These are phyloP conservation scores for Spialia ferax DNA, from an alignment of 2,888 invertebrate genomes.

Conservation along the genomic window DNA sequence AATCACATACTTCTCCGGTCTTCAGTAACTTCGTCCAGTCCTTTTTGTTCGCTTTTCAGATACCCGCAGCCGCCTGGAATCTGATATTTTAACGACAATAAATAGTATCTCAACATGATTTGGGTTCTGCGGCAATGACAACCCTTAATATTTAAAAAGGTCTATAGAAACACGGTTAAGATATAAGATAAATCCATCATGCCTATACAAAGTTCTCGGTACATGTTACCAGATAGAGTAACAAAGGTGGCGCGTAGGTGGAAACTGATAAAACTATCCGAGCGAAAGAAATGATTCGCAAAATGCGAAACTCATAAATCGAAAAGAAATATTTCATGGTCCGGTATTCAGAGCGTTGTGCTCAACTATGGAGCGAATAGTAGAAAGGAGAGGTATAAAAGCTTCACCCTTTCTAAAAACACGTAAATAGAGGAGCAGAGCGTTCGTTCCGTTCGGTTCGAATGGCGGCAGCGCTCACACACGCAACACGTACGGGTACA, in stretches of 20 bases:
- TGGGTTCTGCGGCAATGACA: neutral
- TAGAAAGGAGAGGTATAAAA: conserved; percentile 84
- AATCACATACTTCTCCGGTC: too few species aligned
- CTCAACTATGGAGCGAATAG: conserved; percentile 78
- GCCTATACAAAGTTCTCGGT: neutral
- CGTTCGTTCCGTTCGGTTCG: conserved; percentile 67
- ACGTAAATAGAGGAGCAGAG: conserved; percentile 78
- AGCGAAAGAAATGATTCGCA: conserved; percentile 66
- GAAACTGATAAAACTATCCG: conserved; percentile 66
- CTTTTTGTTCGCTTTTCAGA: conserved; percentile 17
- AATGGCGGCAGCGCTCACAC: conserved; percentile 70
- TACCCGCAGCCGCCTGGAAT: neutral
- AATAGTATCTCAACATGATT: conserved; percentile 5
- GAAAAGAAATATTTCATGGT: conserved; percentile 78
- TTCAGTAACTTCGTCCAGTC: neutral
- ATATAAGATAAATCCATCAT: conserved; percentile 1
- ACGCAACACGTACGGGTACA: conserved; percentile 52
- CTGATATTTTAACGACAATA: conserved; percentile 12
- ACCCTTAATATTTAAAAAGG: neutral
- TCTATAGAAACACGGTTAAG: neutral
- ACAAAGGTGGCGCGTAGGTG: conserved; percentile 33
- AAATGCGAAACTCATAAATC: conserved; percentile 80
- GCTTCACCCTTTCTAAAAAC: conserved; percentile 85
- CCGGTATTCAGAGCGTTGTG: conserved; percentile 72
- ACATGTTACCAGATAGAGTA: neutral